phyloP scores from a whole-genome alignment of 2,113 vertebrate genomes.

The Chitala chitala region DNA sequence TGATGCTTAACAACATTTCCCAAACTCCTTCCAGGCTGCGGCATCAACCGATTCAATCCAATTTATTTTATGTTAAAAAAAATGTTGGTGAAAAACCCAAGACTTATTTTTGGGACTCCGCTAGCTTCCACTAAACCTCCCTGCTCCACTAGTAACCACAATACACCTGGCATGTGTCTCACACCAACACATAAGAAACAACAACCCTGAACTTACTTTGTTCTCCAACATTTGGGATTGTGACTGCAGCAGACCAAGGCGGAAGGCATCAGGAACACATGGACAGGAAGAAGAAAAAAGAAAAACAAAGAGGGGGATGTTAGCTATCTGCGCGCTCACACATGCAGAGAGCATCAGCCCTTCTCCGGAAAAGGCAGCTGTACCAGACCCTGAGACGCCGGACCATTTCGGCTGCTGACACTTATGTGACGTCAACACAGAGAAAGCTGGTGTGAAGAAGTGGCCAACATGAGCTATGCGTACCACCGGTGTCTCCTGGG shows the following conservation, averaged over 20 bases:
- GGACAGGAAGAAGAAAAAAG: slow-evolving; percentile 14
- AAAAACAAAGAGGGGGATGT: slow-evolving; percentile 14
- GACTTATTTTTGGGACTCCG: no score
- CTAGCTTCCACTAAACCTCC: no score
- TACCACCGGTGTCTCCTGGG: not conserved
- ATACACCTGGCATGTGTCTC: no score
- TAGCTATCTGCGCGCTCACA: slow-evolving; percentile 2
- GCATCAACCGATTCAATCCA: no score
- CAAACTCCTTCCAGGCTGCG: no score
- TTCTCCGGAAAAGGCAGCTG: slow-evolving; percentile 28
- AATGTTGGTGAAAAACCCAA: no score
- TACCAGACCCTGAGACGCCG: not conserved
- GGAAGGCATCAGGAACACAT: not conserved
- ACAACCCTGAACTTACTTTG: slow-evolving; percentile 63
- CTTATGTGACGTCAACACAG: not conserved
- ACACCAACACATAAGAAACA: no score
- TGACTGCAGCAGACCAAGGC: slow-evolving; percentile 61
- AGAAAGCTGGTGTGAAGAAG: not conserved
- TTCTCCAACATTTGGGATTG: slow-evolving; percentile 72
- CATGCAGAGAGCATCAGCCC: not conserved
- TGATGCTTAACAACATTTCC: no score
- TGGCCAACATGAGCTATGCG: not conserved
- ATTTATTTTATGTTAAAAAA: no score
- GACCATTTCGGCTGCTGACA: not conserved
- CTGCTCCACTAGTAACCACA: no score